These are phyloP conservation scores for Gymnothorax javanicus DNA, from an alignment of 2,797 vertebrate genomes.

Conservation along the genomic window DNA sequence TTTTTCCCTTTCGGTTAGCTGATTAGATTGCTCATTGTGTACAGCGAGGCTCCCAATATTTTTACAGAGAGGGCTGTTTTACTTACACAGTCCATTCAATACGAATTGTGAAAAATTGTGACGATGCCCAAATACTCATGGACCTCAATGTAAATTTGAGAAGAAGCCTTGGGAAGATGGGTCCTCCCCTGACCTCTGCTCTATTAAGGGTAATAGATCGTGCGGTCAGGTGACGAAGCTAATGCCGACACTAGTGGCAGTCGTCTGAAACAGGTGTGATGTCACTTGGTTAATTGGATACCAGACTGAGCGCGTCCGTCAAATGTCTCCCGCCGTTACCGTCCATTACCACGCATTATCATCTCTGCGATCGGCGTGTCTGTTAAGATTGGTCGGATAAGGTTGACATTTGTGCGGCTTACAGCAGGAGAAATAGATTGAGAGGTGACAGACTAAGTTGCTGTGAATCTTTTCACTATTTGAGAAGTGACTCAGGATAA, in stretches of 20 bases:
- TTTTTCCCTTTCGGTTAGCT: not conserved
- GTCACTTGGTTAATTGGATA: conserved; percentile 76
- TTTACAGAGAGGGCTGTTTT: no score
- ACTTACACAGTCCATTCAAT: no score
- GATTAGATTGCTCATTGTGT: not conserved
- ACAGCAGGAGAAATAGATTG: not conserved
- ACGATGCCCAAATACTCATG: no score
- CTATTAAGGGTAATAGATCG: conserved; percentile 56
- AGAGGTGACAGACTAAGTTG: not conserved
- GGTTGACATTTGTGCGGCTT: not conserved
- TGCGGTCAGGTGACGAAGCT: conserved; percentile 57
- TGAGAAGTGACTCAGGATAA: no score
- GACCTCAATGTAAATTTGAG: no score
- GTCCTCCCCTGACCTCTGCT: conserved; percentile 26
- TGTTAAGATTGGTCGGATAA: not conserved
- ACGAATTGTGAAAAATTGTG: no score
- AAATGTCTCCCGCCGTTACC: conserved; percentile 45
- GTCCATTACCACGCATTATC: conserved; percentile 26
- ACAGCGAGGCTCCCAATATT: no score
- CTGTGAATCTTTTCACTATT: no score
- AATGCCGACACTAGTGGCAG: conserved; percentile 69
- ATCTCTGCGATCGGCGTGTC: not conserved
- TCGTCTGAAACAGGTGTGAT: conserved; percentile 68
- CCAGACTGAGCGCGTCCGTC: conserved; percentile 46
- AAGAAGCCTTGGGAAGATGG: not conserved